Evolutionary conservation across 2,888 invertebrate genomes (phyloP).

Genomic region (Polydrusus pterygomalis): DNA sequence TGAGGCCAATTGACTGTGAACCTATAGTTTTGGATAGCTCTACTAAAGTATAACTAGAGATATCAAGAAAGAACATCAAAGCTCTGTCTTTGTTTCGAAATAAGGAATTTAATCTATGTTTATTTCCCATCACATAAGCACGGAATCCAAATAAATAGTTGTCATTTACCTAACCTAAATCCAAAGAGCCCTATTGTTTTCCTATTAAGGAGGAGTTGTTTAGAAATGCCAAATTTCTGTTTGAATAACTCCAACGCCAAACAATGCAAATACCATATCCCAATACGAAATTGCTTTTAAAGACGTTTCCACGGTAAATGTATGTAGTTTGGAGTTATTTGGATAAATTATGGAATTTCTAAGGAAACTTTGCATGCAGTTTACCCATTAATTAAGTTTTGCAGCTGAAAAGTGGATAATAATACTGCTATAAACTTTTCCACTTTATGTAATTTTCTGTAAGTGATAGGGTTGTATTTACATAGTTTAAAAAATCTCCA

Average conservation of each 20-base stretch:
- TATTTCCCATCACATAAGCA: constrained; percentile 23
- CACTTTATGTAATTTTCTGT: no score
- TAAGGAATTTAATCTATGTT: neutral
- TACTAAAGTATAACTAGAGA: no score
- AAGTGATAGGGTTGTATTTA: no score
- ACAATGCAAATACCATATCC: constrained; percentile 48
- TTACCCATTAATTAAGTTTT: constrained; percentile 20
- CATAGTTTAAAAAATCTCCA: no score
- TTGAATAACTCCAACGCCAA: constrained; percentile 33
- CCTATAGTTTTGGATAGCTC: no score
- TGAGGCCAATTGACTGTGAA: no score
- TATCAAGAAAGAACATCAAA: no score
- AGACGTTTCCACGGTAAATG: constrained; percentile 31
- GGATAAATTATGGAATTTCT: constrained; percentile 35
- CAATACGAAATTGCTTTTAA: constrained; percentile 38
- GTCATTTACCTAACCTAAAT: constrained; percentile 37
- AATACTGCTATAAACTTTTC: neutral
- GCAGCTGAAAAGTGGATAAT: constrained; percentile 6
- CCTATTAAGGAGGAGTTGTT: constrained; percentile 30
- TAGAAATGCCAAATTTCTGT: constrained; percentile 40
- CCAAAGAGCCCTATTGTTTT: constrained; percentile 35
- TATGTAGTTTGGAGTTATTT: constrained; percentile 13
- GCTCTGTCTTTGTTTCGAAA: neutral
- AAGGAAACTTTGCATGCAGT: constrained; percentile 29
- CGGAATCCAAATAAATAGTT: constrained; percentile 36